These are phyloP conservation scores for Periophthalmus modestus DNA, from an alignment of 2,113 vertebrate species.

Conservation along the genomic window DNA sequence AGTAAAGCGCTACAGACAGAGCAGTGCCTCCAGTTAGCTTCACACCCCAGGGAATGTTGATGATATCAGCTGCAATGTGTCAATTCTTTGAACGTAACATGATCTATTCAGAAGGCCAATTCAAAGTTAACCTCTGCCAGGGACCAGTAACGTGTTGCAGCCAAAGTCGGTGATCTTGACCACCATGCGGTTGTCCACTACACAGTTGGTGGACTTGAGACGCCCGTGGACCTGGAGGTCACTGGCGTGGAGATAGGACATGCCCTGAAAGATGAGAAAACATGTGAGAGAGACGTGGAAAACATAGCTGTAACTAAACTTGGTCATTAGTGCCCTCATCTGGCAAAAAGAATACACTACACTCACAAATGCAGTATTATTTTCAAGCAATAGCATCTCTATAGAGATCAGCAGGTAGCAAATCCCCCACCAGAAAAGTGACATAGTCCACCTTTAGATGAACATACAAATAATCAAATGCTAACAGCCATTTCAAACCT, in stretches of 20 bases:
- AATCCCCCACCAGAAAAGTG: too few relatives aligned
- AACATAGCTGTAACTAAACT: background rate
- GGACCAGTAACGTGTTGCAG: slow-evolving; percentile 87
- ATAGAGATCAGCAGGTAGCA: background rate
- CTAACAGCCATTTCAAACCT: too few relatives aligned
- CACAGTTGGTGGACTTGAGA: slow-evolving; percentile 97
- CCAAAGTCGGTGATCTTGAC: slow-evolving; percentile 98
- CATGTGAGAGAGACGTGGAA: background rate
- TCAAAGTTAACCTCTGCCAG: slow-evolving; percentile 81
- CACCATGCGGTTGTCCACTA: slow-evolving; percentile 96
- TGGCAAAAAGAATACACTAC: slow-evolving; percentile 18
- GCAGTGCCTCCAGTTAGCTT: too few relatives aligned
- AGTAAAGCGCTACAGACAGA: too few relatives aligned
- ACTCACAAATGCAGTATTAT: background rate
- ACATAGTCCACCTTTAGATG: too few relatives aligned
- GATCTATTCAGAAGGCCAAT: background rate
- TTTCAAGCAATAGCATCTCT: too few relatives aligned
- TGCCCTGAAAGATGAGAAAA: slow-evolving; percentile 79
- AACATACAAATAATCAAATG: too few relatives aligned
- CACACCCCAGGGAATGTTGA: too few relatives aligned
- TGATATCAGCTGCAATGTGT: too few relatives aligned
- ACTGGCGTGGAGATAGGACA: slow-evolving; percentile 96
- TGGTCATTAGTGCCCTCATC: slow-evolving; percentile 26
- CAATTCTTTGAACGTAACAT: background rate
- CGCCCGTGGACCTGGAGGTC: slow-evolving; percentile 92